phyloP scores from a whole-genome alignment of 2,113 vertebrate genomes.

The Chrysochloris asiatica region DNA sequence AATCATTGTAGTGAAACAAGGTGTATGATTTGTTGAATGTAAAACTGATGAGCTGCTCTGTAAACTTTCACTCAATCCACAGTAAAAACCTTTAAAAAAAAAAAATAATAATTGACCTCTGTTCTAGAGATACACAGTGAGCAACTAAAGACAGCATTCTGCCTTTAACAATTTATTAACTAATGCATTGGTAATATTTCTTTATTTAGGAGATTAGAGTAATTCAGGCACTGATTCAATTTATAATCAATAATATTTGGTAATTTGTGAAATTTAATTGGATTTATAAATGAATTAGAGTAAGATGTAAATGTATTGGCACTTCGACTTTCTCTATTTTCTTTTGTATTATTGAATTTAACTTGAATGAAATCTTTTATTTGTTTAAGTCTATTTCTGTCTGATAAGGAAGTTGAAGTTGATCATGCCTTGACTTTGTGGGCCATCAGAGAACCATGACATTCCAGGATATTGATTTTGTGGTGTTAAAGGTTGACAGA shows the following conservation, averaged over 20 bases:
- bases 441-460: constrained; percentile 85
- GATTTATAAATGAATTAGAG: constrained; percentile 33
- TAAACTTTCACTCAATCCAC: no score
- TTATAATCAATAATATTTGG: background rate
- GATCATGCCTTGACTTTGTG: constrained; percentile 82
- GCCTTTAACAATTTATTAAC: background rate
- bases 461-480: constrained; percentile 86
- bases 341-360: constrained; percentile 70
- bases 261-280: background rate
- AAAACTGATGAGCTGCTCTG: no score
- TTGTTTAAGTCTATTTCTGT: constrained; percentile 80
- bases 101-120: background rate
- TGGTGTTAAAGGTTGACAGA: constrained; percentile 81
- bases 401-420: constrained; percentile 82
- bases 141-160: background rate
- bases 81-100: no score
- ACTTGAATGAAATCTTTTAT: constrained; percentile 75
- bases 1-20: no score
- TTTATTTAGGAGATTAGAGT: background rate
- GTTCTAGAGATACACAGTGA: background rate
- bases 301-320: constrained; percentile 41
- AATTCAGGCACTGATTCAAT: background rate
- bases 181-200: background rate
- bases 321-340: constrained; percentile 67
- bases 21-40: no score